Evolutionary conservation across 1,140 invertebrate species (phyloP).

Genomic region (Caenorhabditis elegans): WBcel235 BX284604.4:3253501-3254000

Average conservation of each 20-base stretch:
- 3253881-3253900: neutral
- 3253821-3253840: neutral
- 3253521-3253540: neutral
- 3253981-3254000: neutral
- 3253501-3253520: neutral
- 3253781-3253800: neutral
- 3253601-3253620: neutral
- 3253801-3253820: neutral
- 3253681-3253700: too few relatives aligned
- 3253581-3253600: neutral
- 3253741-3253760: neutral
- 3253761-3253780: neutral
- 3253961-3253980: neutral
- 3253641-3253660: neutral
- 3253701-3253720: neutral
- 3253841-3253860: conserved; percentile 17
- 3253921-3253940: neutral
- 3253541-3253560: conserved; percentile 4
- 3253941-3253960: neutral
- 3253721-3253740: neutral
- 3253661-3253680: neutral
- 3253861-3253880: neutral
- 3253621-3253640: neutral
- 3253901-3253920: neutral
- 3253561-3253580: neutral